These are phyloP conservation scores for Phortica okadai DNA, from an alignment of 2,888 invertebrate species.

Conservation along the genomic window DNA sequence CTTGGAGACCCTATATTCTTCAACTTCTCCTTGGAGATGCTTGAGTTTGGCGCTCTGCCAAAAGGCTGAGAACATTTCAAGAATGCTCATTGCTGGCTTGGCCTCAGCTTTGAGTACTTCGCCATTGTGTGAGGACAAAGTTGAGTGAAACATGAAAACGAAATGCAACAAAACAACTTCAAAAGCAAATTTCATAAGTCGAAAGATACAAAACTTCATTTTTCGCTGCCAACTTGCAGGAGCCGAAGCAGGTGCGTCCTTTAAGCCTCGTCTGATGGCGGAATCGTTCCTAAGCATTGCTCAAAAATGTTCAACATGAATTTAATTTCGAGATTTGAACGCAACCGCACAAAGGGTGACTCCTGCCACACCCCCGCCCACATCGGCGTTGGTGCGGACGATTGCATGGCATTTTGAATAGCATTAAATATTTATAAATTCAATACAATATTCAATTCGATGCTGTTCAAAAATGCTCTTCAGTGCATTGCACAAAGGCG, in stretches of 20 bases:
- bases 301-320: neutral
- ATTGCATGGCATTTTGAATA: conserved; percentile 67
- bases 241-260: neutral
- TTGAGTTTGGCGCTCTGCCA: neutral
- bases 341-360: conserved; percentile 33
- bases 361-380: neutral
- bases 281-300: neutral
- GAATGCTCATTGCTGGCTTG: too few relatives aligned
- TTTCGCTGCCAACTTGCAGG: too few relatives aligned
- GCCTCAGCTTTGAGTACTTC: too few relatives aligned
- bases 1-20: too few relatives aligned
- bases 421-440: conserved; percentile 76
- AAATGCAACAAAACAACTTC: too few relatives aligned
- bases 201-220: too few relatives aligned
- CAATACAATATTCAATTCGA: conserved; percentile 73
- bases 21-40: too few relatives aligned
- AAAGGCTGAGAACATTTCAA: neutral
- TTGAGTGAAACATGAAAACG: too few relatives aligned
- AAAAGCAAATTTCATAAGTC: too few relatives aligned
- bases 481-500: conserved; percentile 49
- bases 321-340: conserved; percentile 40
- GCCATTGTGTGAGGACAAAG: too few relatives aligned
- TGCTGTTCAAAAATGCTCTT: conserved; percentile 55
- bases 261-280: neutral
- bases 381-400: conserved; percentile 38